Evolutionary conservation across 2,113 vertebrate species (phyloP).

Genomic region (Lontra canadensis): DNA sequence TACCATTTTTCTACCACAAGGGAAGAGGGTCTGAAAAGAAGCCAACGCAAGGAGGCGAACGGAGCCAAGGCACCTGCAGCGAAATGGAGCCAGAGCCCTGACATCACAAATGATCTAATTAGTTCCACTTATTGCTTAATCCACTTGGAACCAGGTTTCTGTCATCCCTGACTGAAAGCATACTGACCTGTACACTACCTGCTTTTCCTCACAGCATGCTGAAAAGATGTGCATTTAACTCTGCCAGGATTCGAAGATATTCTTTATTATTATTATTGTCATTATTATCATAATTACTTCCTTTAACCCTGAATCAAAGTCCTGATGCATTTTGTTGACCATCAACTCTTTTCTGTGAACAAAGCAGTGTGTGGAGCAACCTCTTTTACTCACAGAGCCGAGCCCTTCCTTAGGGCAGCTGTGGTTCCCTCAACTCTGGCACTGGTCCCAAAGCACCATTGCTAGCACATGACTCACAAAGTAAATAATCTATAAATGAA

Average conservation of each 20-base stretch:
- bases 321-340: not conserved
- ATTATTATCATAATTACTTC: not conserved
- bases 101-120: not conserved
- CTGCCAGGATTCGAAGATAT: not conserved
- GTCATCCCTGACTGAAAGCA: not conserved
- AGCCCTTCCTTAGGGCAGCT: not conserved
- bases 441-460: not conserved
- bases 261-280: not conserved
- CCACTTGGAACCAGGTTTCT: not conserved
- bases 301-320: not conserved
- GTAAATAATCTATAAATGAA: conserved; percentile 52
- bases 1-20: not conserved
- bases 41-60: not conserved
- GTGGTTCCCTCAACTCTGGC: not conserved
- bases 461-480: conserved; percentile 60
- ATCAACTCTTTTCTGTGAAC: not conserved
- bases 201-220: not conserved
- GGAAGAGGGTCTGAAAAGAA: conserved; percentile 1
- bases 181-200: not conserved
- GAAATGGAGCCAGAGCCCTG: conserved; percentile 18
- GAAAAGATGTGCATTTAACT: not conserved
- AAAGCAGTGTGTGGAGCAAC: not conserved
- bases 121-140: not conserved
- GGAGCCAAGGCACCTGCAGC: conserved; percentile 41
- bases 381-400: not conserved